A percentile compares a stretch with the other conserved stretches of the same genome.
Evolutionary conservation across 2,113 vertebrate genomes (phyloP).

Genomic region (Sorex fumeus): DNA sequence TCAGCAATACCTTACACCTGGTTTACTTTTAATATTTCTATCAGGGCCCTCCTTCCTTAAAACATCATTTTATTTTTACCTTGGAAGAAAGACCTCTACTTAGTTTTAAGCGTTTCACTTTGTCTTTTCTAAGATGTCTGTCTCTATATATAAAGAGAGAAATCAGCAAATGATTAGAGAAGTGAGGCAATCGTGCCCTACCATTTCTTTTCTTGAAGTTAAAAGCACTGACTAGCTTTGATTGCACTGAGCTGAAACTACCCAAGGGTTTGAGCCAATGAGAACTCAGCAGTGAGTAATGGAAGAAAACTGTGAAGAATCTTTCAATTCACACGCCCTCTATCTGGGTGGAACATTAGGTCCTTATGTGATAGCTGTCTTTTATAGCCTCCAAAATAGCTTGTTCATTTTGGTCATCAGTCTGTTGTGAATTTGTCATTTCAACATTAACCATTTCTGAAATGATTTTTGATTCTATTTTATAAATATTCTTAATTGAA

Average conservation of each 20-base stretch:
- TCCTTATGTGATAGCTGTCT: background rate
- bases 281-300: background rate
- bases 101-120: no score
- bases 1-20: background rate
- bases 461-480: no score
- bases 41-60: background rate
- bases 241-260: background rate
- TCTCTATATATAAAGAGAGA: background rate
- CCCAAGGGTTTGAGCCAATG: background rate
- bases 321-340: background rate
- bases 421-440: no score
- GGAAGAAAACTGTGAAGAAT: background rate
- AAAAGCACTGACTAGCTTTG: background rate
- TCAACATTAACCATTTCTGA: no score
- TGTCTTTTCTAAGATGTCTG: background rate
- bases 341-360: background rate
- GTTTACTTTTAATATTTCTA: background rate
- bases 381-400: background rate
- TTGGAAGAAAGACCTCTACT: background rate
- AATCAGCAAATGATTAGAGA: background rate
- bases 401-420: no score
- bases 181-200: background rate
- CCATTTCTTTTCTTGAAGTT: background rate
- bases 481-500: no score
- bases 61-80: conserved; percentile 4